phyloP scores from a whole-genome alignment of 2,888 invertebrate genomes.

The Mesochorus sp. region DNA sequence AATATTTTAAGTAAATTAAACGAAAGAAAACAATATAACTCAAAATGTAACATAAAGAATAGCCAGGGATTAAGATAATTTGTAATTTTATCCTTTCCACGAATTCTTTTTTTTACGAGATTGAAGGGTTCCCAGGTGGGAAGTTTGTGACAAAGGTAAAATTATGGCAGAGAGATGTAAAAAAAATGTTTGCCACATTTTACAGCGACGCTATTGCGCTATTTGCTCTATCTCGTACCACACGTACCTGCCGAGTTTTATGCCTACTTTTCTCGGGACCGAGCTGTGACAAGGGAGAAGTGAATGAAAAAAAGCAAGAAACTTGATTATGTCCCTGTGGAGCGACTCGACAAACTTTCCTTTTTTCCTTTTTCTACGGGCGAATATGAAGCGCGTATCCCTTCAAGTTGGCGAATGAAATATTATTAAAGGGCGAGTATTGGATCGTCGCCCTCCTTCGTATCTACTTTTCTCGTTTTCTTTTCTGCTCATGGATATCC shows the following conservation, averaged over 20 bases:
- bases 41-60: too few species aligned
- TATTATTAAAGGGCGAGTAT: slow-evolving; percentile 59
- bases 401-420: slow-evolving; percentile 44
- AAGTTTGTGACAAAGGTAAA: neutral
- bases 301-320: slow-evolving; percentile 32
- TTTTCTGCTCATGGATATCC: neutral
- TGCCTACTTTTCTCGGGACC: slow-evolving; percentile 36
- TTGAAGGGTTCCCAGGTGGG: neutral
- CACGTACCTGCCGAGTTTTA: slow-evolving; percentile 33
- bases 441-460: slow-evolving; percentile 49
- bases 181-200: neutral
- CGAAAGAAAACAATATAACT: too few species aligned
- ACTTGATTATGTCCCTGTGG: slow-evolving; percentile 52
- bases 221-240: neutral
- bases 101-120: too few species aligned
- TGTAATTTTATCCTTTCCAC: too few species aligned
- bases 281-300: slow-evolving; percentile 38
- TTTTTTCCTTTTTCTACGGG: slow-evolving; percentile 7
- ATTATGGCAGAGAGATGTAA: neutral
- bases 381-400: slow-evolving; percentile 31
- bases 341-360: slow-evolving; percentile 13
- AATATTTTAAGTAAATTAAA: too few species aligned
- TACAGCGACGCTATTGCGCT: slow-evolving; percentile 9
- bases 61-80: too few species aligned
- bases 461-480: slow-evolving; percentile 54